Base-by-base conservation (phyloP, 1,140 invertebrate species). In the Lepidurus arcticus region DNA sequence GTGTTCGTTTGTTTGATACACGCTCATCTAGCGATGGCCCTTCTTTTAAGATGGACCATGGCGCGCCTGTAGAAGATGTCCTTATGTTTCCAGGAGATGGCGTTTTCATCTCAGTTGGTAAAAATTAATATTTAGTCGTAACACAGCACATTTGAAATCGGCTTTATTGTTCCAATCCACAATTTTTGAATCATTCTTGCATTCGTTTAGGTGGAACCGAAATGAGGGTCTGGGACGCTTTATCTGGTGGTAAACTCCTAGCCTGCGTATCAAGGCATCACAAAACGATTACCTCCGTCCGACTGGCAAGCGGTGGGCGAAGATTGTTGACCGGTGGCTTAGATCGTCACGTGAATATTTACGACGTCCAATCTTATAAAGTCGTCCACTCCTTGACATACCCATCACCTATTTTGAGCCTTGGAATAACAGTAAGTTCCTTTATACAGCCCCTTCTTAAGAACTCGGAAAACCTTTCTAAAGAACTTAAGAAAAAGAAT, bases 321-420 rank as follows among this genome's bases (percentile, higher is more conserved):
- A 88, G 93, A 82, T 86, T 99, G 47, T 83, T 98, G 80, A 97
- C 96, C 9, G 94, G 91, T 7, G 96, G 94, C 3, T 86, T 98
- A 73, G 97, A 99, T 83, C 90, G 93, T 81, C 94, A 98, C 86
- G 92, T 98, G 0, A 98, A 98, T 88, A 91, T 98, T 81, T 98
- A 97, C 85, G 93, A 98, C 84, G 88, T 94, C 74, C 88, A 90
- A 77, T 92, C 91, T 1, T 98, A 95, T 83, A 92, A 94, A 86
- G 88, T 92, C 2, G 91, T 98, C 11, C 93, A 98, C 82, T 93
- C 93, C 13, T 87, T 98, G 34, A 92, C 94, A 83, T 97, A 94
- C 85, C 92, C 96, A 8, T 97, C 96, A 87, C 90, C 94, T 42
- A 89, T 99, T 75, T 87, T 98, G 7, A 96, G 94, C 85, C 85